Evolutionary conservation across 2,888 invertebrate genomes (phyloP).

Genomic region (Drosophila eohydei): DNA sequence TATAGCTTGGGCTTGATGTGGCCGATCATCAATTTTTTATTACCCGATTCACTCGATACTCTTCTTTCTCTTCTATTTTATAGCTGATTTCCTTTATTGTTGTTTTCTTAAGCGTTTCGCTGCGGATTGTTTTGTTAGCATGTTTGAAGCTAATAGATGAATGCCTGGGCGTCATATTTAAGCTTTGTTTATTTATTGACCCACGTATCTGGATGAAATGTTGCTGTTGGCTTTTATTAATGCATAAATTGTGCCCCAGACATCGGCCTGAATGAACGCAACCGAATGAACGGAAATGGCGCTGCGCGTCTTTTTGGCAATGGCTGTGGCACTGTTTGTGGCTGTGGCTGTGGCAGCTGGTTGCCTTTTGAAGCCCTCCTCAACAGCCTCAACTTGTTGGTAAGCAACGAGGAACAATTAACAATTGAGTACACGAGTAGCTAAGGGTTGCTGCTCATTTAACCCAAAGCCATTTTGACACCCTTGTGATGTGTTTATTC

Average conservation of each 20-base stretch:
- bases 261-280: slow-evolving; percentile 1
- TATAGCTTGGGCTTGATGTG: slow-evolving; percentile 46
- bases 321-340: slow-evolving; percentile 16
- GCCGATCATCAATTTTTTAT: slow-evolving; percentile 58
- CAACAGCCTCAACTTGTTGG: slow-evolving; percentile 42
- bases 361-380: slow-evolving; percentile 16
- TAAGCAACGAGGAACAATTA: slow-evolving; percentile 69
- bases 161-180: slow-evolving; percentile 70
- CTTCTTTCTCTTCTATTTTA: slow-evolving; percentile 30
- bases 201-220: slow-evolving; percentile 18
- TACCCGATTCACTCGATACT: slow-evolving; percentile 28
- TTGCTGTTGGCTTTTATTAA: slow-evolving; percentile 30
- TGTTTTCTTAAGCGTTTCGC: slow-evolving; percentile 69
- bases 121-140: slow-evolving; percentile 73
- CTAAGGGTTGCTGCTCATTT: slow-evolving; percentile 44
- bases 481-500: slow-evolving; percentile 64
- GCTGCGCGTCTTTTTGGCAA: slow-evolving; percentile 20
- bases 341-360: slow-evolving; percentile 59
- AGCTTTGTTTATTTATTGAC: slow-evolving; percentile 61
- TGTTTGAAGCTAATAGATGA: slow-evolving; percentile 75
- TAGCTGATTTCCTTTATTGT: slow-evolving; percentile 59
- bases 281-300: slow-evolving; percentile 60
- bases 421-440: slow-evolving; percentile 50
- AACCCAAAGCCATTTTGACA: slow-evolving; percentile 70
- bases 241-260: slow-evolving; percentile 43